Evolutionary conservation across 2,113 vertebrate species (phyloP).

Genomic region (Rafetus swinhoei): DNA sequence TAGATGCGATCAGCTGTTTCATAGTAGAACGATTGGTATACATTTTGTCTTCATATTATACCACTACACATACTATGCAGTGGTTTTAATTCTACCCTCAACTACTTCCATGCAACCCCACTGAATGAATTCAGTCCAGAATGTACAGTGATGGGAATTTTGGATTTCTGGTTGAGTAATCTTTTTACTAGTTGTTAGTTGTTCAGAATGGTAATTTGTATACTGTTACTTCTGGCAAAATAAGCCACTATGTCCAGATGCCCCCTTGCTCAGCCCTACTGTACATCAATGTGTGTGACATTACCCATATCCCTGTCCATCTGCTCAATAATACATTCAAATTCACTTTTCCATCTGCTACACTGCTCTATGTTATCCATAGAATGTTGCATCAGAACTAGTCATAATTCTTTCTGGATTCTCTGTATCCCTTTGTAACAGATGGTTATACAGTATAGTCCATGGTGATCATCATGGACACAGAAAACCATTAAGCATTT

Average conservation of each 20-base stretch:
- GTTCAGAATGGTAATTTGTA: neutral
- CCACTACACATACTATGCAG: neutral
- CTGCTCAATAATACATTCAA: neutral
- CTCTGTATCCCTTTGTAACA: neutral
- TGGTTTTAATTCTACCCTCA: neutral
- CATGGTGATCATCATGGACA: neutral
- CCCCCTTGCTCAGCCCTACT: neutral
- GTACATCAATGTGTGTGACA: neutral
- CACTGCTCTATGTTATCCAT: neutral
- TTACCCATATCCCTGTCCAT: conserved; percentile 19
- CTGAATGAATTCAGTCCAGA: fast-evolving
- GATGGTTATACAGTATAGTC: conserved; percentile 32
- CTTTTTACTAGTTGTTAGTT: neutral
- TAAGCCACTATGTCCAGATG: neutral
- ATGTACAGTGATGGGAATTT: fast-evolving
- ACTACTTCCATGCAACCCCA: neutral
- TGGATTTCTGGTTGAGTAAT: neutral
- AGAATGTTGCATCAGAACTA: conserved; percentile 25
- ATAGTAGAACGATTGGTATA: fast-evolving
- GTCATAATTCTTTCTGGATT: conserved; percentile 19
- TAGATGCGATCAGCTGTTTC: neutral
- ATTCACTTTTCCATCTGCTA: conserved; percentile 27
- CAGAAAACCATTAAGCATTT: neutral
- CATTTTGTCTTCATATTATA: neutral
- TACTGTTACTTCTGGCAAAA: neutral